Evolutionary conservation across 2,888 invertebrate species (phyloP).

Genomic region (Thalpophila matura): DNA sequence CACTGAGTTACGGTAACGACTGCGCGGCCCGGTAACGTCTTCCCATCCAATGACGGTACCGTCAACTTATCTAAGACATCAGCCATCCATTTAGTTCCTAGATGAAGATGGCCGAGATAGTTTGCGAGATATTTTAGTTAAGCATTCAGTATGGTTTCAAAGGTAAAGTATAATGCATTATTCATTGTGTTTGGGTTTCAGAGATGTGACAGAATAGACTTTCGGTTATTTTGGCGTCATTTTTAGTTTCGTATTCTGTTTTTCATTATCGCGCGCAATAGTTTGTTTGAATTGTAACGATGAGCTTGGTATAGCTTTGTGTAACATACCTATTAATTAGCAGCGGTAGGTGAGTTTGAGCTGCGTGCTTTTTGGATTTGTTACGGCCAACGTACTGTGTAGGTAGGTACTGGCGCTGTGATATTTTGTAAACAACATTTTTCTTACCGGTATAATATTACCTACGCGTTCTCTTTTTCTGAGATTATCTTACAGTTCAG

Average conservation of each 20-base stretch:
- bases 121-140: conserved; percentile 33
- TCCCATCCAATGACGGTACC: conserved; percentile 47
- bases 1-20: conserved; percentile 66
- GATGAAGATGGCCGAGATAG: conserved; percentile 44
- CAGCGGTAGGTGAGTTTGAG: background rate
- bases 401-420: too few species aligned
- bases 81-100: conserved; percentile 37
- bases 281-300: conserved; percentile 24
- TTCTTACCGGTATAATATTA: background rate
- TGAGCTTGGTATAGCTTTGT: background rate
- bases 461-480: background rate
- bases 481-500: background rate
- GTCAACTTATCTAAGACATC: conserved; percentile 54
- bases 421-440: background rate
- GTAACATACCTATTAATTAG: too few species aligned
- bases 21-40: conserved; percentile 48
- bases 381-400: conserved; percentile 5
- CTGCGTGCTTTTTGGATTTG: conserved; percentile 15
- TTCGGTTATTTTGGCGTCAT: conserved; percentile 18
- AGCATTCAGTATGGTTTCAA: conserved; percentile 37
- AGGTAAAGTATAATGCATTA: conserved; percentile 29
- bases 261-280: conserved; percentile 15
- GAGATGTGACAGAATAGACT: conserved; percentile 20
- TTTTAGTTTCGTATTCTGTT: conserved; percentile 29
- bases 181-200: conserved; percentile 32